Percentiles rank a stretch among this genome's conserved stretches.
phyloP scores from a whole-genome alignment of 2,888 invertebrate species.

The Eupithecia centaureata region DNA sequence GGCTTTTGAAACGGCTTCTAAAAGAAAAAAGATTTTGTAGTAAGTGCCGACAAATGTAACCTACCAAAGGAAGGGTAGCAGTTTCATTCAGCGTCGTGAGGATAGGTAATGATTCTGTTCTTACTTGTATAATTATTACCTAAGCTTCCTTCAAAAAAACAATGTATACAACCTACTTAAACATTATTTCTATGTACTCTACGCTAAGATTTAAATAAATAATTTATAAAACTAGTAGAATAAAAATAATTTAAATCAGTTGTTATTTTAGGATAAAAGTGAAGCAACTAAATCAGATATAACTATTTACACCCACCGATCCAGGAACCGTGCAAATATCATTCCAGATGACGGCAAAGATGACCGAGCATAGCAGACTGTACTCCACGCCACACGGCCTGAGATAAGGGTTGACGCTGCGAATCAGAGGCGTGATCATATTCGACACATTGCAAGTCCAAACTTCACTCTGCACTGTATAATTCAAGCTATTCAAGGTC shows the following conservation, averaged over 20 bases:
- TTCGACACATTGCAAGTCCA: conserved; percentile 77
- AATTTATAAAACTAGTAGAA: no score
- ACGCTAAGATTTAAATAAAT: not conserved
- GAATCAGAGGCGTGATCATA: conserved; percentile 85
- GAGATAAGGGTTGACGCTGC: conserved; percentile 89
- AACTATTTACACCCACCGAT: conserved; percentile 52
- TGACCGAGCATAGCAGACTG: conserved; percentile 91
- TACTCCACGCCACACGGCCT: conserved; percentile 93
- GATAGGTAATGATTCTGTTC: conserved; percentile 6
- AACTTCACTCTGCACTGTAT: conserved; percentile 51
- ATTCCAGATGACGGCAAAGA: conserved; percentile 91
- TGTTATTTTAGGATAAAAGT: no score
- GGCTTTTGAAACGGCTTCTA: conserved; percentile 53
- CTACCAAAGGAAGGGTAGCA: not conserved
- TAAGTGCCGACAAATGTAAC: conserved; percentile 5
- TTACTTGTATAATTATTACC: no score
- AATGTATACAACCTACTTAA: not conserved
- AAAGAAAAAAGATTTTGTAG: not conserved
- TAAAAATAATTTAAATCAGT: no score
- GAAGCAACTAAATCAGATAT: not conserved
- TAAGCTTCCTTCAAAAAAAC: not conserved
- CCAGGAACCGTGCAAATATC: conserved; percentile 85
- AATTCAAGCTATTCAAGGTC: conserved; percentile 49
- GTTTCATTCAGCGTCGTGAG: no score
- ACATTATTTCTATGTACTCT: not conserved